Base-by-base conservation (phyloP, 2,797 vertebrate genomes). In the Hozukius guyotensis region DNA sequence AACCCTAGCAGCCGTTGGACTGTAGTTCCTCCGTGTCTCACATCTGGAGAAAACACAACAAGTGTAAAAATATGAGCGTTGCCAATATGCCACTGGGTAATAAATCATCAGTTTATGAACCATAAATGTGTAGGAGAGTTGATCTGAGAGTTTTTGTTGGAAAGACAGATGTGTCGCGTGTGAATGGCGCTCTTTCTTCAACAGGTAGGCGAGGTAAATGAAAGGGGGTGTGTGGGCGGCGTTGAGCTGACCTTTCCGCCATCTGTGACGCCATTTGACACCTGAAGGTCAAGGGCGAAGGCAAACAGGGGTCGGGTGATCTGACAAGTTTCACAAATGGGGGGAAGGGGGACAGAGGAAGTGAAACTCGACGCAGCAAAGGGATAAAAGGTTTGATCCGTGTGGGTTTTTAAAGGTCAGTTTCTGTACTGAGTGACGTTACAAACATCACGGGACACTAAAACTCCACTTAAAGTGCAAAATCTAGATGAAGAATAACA, bases 221-320 rank as follows among this genome's bases (percentile, higher is more conserved):
- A 80, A 75, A 52, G 20, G 36, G 38, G 16, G 16, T 24, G 53
- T 10, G 72, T 46, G 72, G 82, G 59, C 29, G 6, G 78, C 27
- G 9, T 62, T 0, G 29, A 61, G 62, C 73, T 67, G 84, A 89
- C 87, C 88, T 90, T 87, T 84, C 53, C 10, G 4, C 31, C 55
- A 31, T 32, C 10, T 1, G 36, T 85, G 88, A 92, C 65, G 71
- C 74, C 70, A 27, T 11, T 2, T 3, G 82, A 87, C 81, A 91
- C 87, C 77, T 31, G 88, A 91, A 93, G 88, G 90, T 91, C 81
- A 85, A 87, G 78, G 72, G 69, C 68, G 72, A 79, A 88, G 68
- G 66, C 71, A 67, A 77, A 59, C 34, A 22, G 27, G 79, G 85
- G 80, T 80, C 12, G 53, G 57, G 8, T 56, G 85, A 84, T 75